phyloP scores from a whole-genome alignment of 2,797 vertebrate species.

The Lepilemur ruficaudatus region DNA sequence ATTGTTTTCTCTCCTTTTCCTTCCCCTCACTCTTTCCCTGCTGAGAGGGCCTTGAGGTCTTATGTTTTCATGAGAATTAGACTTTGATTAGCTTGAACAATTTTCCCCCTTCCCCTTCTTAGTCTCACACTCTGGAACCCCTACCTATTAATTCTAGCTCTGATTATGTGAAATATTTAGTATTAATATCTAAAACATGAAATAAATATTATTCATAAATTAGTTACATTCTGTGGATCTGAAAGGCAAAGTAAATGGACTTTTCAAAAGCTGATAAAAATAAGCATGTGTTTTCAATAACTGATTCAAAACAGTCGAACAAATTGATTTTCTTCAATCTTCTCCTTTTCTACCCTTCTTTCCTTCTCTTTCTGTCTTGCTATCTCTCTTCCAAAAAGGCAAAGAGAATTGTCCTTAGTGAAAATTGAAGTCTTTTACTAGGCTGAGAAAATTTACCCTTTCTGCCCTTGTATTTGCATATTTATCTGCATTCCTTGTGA shows the following conservation, averaged over 20 bases:
- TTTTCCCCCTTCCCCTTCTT: not conserved
- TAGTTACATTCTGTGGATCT: not conserved
- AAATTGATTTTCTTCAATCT: not conserved
- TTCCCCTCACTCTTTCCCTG: not conserved
- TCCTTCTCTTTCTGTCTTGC: constrained; percentile 1
- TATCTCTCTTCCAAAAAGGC: not conserved
- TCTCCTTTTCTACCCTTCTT: not conserved
- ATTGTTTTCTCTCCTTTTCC: not conserved
- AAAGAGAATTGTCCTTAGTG: not conserved
- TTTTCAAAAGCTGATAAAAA: constrained; percentile 51
- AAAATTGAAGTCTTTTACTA: not conserved
- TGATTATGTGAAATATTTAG: constrained; percentile 25
- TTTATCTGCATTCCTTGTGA: not conserved
- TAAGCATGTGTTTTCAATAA: not conserved
- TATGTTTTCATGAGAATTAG: not conserved
- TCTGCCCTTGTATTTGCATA: not conserved
- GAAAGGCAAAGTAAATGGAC: constrained; percentile 6
- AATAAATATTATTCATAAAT: not conserved
- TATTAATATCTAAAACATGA: not conserved
- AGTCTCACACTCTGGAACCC: not conserved
- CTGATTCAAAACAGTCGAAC: not conserved
- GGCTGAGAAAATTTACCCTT: not conserved
- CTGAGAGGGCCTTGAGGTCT: not conserved
- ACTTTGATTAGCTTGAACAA: not conserved
- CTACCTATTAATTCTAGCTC: not conserved